Evolutionary conservation across 2,113 vertebrate species (phyloP), one percentile per base, ranked within the genome.

Genomic region (Excalfactoria chinensis): DNA sequence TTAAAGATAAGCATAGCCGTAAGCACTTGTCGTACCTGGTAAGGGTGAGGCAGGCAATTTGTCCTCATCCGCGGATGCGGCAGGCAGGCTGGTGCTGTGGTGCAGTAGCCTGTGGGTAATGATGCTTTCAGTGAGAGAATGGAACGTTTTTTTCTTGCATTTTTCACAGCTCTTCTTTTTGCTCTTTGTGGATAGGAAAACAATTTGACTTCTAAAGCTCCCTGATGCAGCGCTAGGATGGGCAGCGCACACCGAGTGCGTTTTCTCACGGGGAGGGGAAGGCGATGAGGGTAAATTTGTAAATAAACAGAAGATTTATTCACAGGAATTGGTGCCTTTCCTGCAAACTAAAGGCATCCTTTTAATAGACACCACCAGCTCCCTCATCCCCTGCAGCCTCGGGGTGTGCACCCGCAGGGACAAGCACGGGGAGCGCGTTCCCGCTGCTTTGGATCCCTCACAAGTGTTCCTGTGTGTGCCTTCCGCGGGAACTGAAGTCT

Each of bases 401-500:
- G 58, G 90, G 84, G 93, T 64, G 91, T 79, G 91, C 6, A 81
- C 89, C 49, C 32, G 12, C 93, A 96, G 72, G 87, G 59, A 37
- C 71, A 55, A 85, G 93, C n/a, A 26, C n/a, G 3, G 34, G 90
- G 93, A 93, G 92, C 79, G 64, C 49, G 53, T 63, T 77, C 89
- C 93, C 66, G 66, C 92, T 92, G 14, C 97, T 97, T 97, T 90
- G 95, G 93, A 97, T 93, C 96, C 96, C 93, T 96, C 56, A 97
- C 95, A 96, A 97, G 95, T 94, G 96, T 95, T 89, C 95, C 96
- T 96, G 95, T 84, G 70, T 97, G 96, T 93, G 95, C 94, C 95
- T 97, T 97, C 95, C 32, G 25, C 97, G 97, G 97, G 97, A 97
- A 97, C 97, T 98, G 97, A 98, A 96, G 96, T 97, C 97, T 97